Evolutionary conservation across 2,888 invertebrate genomes (phyloP).

Genomic region (Plagodis dolabraria): DNA sequence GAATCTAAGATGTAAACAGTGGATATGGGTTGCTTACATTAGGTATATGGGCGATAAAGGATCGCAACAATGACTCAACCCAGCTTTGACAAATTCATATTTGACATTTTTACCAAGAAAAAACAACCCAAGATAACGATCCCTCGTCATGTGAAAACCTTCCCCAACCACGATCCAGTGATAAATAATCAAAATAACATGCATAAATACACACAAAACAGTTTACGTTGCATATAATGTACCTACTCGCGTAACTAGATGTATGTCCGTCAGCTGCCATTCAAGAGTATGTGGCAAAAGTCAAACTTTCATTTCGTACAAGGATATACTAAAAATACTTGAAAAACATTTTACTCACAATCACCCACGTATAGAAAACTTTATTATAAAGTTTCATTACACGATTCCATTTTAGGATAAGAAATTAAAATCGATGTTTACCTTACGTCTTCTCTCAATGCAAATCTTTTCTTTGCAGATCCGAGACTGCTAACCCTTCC

Average conservation of each 20-base stretch:
- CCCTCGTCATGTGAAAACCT: constrained; percentile 58
- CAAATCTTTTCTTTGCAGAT: constrained; percentile 84
- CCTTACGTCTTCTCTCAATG: constrained; percentile 84
- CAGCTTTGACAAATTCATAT: constrained; percentile 81
- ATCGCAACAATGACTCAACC: constrained; percentile 82
- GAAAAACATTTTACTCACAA: constrained; percentile 71
- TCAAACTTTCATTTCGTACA: constrained; percentile 85
- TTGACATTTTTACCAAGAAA: constrained; percentile 79
- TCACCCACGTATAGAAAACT: constrained; percentile 51
- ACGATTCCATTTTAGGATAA: constrained; percentile 72
- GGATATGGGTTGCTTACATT: constrained; percentile 53
- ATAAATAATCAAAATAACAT: constrained; percentile 56
- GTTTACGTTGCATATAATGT: constrained; percentile 70
- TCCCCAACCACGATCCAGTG: constrained; percentile 47
- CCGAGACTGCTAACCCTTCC: constrained; percentile 83
- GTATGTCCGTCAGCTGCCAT: constrained; percentile 84
- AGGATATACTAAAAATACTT: constrained; percentile 84
- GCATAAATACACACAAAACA: constrained; percentile 57
- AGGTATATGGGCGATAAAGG: constrained; percentile 54
- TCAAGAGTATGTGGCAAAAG: constrained; percentile 86
- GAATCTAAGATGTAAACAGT: constrained; percentile 52
- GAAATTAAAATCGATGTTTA: constrained; percentile 85
- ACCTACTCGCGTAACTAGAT: constrained; percentile 75
- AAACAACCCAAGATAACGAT: constrained; percentile 68
- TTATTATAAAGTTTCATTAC: constrained; percentile 56